Evolutionary conservation across 2,888 invertebrate genomes (phyloP), one percentile per base, ranked within the genome.

Genomic region (Rhyacophila evoluta): DNA sequence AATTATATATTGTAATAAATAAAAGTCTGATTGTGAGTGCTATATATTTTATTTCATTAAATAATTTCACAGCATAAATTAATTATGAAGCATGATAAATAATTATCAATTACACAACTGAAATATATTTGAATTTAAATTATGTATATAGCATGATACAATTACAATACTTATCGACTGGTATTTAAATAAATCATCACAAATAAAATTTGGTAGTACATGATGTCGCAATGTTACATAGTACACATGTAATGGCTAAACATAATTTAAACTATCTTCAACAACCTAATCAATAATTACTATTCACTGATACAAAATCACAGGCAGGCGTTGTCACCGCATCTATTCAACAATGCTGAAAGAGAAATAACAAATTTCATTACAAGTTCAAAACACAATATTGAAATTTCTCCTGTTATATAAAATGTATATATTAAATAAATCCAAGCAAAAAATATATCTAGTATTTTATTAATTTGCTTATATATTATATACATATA

Each of bases 321-420:
- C 72, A 72, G 72, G 72, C 72, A 25, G 72, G 36, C 72, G 10
- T n/a, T 55, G 8, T 12, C 55, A 55, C 55, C 12, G 15, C 25
- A 28, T 36, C 37, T 77, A 77, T n/a, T 77, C 77, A 72, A 77
- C 77, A 73, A 77, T 77, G 29, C 77, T 77, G 77, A 67, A 77
- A 77, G 28, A 36, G 29, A 77, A 77, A 25, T 33, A 15, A 68
- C 12, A 55, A 11, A 72, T n/a, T 77, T 77, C 25, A 71, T 76
- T 37, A 72, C 38, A 37, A 15, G 55, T 55, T 25, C 55, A 55
- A 8, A 55, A 1, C 2, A 55, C 19, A 55, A 55, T 10, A 25
- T 25, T 19, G 25, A 55, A 55, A 19, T 55, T 25, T 55, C 55
- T 55, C 19, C 55, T 55, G 15, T 55, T 15, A 10, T 55, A 5